Percentiles rank a stretch among this genome's conserved stretches.
Evolutionary conservation across 2,113 vertebrate genomes (phyloP).

Genomic region (Lamprologus ornatipinnis): DNA sequence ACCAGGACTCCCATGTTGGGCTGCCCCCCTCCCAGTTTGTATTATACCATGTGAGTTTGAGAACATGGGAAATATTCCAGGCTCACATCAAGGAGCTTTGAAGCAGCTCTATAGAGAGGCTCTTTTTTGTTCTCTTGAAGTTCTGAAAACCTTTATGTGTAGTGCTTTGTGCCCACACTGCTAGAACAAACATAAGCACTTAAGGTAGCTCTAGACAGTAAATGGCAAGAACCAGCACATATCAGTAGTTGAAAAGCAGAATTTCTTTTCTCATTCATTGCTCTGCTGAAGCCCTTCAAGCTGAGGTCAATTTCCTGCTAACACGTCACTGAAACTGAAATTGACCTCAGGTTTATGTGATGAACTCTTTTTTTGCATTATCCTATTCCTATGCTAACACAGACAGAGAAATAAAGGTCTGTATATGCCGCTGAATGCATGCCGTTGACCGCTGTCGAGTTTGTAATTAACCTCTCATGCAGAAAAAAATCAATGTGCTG

Average conservation of each 20-base stretch:
- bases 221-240: not conserved
- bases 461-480: conserved; percentile 49
- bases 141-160: not conserved
- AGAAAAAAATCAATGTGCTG: conserved; percentile 40
- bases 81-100: not conserved
- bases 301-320: not conserved
- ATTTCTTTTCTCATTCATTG: conserved; percentile 3
- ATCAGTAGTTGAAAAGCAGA: conserved; percentile 20
- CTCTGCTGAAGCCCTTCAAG: not conserved
- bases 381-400: not conserved
- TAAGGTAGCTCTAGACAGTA: not conserved
- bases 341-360: not conserved
- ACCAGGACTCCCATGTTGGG: not conserved
- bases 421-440: not conserved
- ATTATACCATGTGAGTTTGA: not conserved
- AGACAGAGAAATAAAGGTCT: not conserved
- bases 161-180: not conserved
- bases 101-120: not conserved
- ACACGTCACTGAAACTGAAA: not conserved
- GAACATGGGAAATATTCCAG: not conserved
- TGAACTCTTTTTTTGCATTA: not conserved
- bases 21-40: not conserved
- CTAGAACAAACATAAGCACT: not conserved
- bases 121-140: not conserved
- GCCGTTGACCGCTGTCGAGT: not conserved